A percentile compares a stretch with the other conserved stretches of the same genome.
phyloP scores from a whole-genome alignment of 2,113 vertebrate genomes.

The Sterna hirundo region DNA sequence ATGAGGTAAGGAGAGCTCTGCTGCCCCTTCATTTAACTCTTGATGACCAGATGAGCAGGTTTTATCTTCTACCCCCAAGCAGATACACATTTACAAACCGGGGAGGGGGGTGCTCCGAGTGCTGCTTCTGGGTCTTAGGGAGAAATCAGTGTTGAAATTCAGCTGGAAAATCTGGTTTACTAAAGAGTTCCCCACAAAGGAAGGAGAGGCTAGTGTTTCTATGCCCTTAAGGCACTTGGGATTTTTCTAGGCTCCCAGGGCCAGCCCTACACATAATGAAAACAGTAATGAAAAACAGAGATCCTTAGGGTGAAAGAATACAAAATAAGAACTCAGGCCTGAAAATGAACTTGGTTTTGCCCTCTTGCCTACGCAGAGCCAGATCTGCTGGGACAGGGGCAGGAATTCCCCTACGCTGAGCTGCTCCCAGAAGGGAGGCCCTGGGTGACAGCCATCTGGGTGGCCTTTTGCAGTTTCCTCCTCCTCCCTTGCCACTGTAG shows the following conservation, averaged over 20 bases:
- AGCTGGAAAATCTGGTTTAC: neutral
- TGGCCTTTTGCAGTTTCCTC: neutral
- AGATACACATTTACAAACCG: neutral
- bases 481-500: neutral
- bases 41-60: neutral
- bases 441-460: neutral
- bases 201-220: neutral
- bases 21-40: neutral
- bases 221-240: neutral
- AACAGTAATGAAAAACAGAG: neutral
- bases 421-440: neutral
- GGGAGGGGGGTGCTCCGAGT: neutral
- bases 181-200: neutral
- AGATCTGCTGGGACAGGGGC: neutral
- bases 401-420: neutral
- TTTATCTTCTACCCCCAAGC: neutral
- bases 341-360: neutral
- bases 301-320: neutral
- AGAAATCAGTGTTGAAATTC: neutral
- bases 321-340: neutral
- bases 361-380: neutral
- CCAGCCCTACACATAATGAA: neutral
- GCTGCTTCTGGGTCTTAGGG: neutral
- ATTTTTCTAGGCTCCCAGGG: neutral
- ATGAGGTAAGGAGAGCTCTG: neutral